Base-by-base conservation (phyloP, 2,113 vertebrate genomes). In the Numenius arquata region DNA sequence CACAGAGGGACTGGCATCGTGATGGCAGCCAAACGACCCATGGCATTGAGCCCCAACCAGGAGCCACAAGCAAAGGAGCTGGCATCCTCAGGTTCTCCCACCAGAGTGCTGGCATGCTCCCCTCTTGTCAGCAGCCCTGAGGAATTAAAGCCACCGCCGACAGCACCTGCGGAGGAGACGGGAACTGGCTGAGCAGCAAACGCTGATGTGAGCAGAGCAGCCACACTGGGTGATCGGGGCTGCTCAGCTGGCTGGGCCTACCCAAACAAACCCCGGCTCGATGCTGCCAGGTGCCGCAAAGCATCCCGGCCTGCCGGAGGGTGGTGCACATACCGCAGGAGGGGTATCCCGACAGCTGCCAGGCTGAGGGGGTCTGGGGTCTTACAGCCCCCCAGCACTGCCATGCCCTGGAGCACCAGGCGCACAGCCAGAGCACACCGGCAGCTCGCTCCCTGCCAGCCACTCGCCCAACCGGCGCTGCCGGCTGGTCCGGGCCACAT, bases 1-100 rank as follows among this genome's bases (percentile, higher is more conserved):
- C 0, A 2, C 5, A 1, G 32, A n/a, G 15, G 32, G n/a, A 67
- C 52, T 11, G 1, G 0, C 3, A 1, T 45, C 1, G 1, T 1
- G 5, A 43, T 1, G 1, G 67, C 43, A 66, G 52, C 59, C 40
- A 10, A 43, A 30, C 2, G 8, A 36, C 45, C 47, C 13, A 12
- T 19, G 1, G 4, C 2, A 0, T 3, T 13, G 62, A 80, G 30
- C 23, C 1, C 1, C 52, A 58, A 34, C 15, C 0, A 0, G 38
- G 43, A 70, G 48, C 55, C 15, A 12, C 0, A 2, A 79, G 40
- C 30, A 25, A 53, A 80, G 30, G 25, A 27, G 5, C 15, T 0
- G 8, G 27, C 15, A 40, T 48, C 36, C 67, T 32, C 2, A 2
- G 17, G 17, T 9, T 17, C n/a, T 5, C 45, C 11, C 1, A 0